A percentile compares a stretch with the other conserved stretches of the same genome.
Evolutionary conservation across 2,797 vertebrate species (phyloP).

Genomic region (Columba guinea): DNA sequence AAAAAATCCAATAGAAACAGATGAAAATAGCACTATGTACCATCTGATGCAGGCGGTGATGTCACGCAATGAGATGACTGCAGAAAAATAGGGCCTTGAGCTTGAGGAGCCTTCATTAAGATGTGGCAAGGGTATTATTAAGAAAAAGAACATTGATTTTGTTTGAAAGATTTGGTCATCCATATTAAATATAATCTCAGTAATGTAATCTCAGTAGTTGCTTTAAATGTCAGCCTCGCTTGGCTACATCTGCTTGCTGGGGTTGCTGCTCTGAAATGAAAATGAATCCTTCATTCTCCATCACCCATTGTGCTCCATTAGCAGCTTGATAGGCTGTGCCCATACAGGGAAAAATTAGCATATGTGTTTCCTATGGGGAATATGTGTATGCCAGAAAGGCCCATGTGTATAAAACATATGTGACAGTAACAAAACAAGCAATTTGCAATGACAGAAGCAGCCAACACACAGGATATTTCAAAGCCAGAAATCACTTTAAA

Average conservation of each 20-base stretch:
- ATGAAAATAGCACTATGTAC: slow-evolving; percentile 61
- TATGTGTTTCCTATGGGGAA: neutral
- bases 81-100: slow-evolving; percentile 52
- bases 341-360: neutral
- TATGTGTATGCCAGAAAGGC: neutral
- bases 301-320: neutral
- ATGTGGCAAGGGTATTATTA: slow-evolving; percentile 50
- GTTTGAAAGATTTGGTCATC: slow-evolving; percentile 47
- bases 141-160: slow-evolving; percentile 60
- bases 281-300: neutral
- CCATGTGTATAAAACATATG: neutral
- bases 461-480: neutral
- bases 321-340: neutral
- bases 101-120: slow-evolving; percentile 48
- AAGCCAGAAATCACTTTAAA: neutral
- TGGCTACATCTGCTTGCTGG: slow-evolving; percentile 25
- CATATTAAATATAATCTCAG: slow-evolving; percentile 59
- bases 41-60: slow-evolving; percentile 40
- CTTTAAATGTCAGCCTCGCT: slow-evolving; percentile 59
- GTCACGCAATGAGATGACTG: slow-evolving; percentile 2
- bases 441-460: neutral
- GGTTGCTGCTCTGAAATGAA: neutral
- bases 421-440: neutral
- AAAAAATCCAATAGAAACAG: slow-evolving; percentile 56
- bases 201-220: slow-evolving; percentile 49